Evolutionary conservation across 1,140 invertebrate species (phyloP).

Genomic region (Hirudo medicinalis): DNA sequence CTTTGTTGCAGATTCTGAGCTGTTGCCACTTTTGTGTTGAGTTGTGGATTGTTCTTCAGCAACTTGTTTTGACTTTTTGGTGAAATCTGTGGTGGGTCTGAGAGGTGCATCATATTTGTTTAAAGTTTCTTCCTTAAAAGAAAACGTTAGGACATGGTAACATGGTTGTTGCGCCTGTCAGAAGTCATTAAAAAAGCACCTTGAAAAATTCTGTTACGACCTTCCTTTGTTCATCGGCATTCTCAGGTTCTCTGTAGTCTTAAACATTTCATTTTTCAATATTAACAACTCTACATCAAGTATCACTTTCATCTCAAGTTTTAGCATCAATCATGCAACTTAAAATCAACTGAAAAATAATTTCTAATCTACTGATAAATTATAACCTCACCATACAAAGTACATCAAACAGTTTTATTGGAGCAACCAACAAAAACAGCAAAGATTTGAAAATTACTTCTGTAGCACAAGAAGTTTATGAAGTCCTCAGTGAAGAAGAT

Average conservation of each 20-base stretch:
- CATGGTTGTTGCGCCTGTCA: too few relatives aligned
- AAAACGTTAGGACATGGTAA: too few relatives aligned
- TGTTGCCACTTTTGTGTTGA: background rate
- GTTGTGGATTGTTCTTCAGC: background rate
- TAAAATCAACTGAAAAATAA: background rate
- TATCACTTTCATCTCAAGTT: too few relatives aligned
- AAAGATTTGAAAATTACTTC: background rate
- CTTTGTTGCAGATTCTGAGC: background rate
- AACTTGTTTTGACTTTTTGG: background rate
- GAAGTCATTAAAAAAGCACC: too few relatives aligned
- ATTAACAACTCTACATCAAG: too few relatives aligned
- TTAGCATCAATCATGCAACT: too few relatives aligned
- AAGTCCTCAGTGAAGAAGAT: background rate
- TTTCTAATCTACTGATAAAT: background rate
- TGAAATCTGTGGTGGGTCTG: background rate
- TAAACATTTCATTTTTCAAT: too few relatives aligned
- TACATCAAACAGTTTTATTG: background rate
- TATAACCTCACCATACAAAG: background rate
- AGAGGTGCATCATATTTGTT: too few relatives aligned
- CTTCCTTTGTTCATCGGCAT: too few relatives aligned
- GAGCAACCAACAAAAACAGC: background rate
- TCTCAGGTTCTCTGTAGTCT: too few relatives aligned
- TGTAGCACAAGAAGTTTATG: background rate
- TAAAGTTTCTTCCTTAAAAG: too few relatives aligned
- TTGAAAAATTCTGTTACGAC: too few relatives aligned